Percentiles rank a stretch among this genome's conserved stretches.
phyloP scores from a whole-genome alignment of 2,888 invertebrate genomes.

The Petrophora chlorosata region DNA sequence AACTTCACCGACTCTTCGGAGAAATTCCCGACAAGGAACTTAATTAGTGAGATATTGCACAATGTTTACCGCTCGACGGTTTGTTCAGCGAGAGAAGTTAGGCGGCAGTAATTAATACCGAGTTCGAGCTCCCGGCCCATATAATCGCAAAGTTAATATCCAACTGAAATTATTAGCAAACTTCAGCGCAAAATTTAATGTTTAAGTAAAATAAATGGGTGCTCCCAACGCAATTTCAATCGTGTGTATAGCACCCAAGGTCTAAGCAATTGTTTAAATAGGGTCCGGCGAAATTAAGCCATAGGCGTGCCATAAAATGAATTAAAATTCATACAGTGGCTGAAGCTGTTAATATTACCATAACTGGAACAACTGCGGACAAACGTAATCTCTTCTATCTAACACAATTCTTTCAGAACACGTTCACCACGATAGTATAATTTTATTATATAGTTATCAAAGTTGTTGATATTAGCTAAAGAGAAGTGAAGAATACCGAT shows the following conservation, averaged over 20 bases:
- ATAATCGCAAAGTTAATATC: conserved; percentile 48
- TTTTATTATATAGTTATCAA: conserved; percentile 15
- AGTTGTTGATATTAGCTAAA: conserved; percentile 11
- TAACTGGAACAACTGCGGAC: conserved; percentile 42
- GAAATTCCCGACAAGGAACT: conserved; percentile 41
- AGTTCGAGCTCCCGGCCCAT: conserved; percentile 48
- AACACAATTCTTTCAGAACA: conserved; percentile 34
- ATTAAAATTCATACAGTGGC: conserved; percentile 40
- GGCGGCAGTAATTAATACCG: conserved; percentile 48
- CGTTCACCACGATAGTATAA: conserved; percentile 29
- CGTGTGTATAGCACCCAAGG: conserved; percentile 8
- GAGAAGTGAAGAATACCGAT: conserved; percentile 22
- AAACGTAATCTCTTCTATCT: conserved; percentile 31
- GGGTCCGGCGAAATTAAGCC: conserved; percentile 29
- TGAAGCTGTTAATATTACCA: conserved; percentile 43
- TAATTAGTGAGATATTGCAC: conserved; percentile 62
- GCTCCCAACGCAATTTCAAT: conserved; percentile 27
- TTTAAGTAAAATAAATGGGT: conserved; percentile 20
- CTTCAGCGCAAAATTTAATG: conserved; percentile 33
- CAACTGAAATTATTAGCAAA: conserved; percentile 43
- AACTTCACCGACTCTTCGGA: conserved; percentile 10
- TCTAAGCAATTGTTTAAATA: conserved; percentile 1
- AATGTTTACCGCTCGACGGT: conserved; percentile 59
- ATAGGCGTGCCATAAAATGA: conserved; percentile 29
- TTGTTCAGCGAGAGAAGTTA: conserved; percentile 51